Conservation (phyloP, 2,113 vertebrate genomes). For the Sciurus niger region DNA sequence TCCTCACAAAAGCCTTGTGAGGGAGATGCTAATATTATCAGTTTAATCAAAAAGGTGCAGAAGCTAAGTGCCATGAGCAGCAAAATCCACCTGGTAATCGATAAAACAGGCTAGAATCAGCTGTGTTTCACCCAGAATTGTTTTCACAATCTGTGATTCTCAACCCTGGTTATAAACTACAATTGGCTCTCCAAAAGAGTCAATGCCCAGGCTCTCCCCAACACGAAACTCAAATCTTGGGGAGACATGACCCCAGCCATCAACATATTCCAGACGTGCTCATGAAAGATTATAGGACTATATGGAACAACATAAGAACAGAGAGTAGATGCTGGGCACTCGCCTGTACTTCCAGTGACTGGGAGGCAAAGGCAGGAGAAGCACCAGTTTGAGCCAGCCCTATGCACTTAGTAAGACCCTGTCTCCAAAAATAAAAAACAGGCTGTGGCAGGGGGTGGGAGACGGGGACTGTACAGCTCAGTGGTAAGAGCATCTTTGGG, state of each 20-base stretch:
- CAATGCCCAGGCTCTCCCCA: not conserved
- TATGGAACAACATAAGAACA: not conserved
- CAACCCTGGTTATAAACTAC: not conserved
- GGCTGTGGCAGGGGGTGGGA: too few relatives aligned
- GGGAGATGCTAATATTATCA: not conserved
- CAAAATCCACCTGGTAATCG: not conserved
- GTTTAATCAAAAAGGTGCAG: conserved; percentile 40
- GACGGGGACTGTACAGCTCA: too few relatives aligned
- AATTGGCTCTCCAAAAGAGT: conserved; percentile 18
- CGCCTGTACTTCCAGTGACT: too few relatives aligned
- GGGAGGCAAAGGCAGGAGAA: too few relatives aligned
- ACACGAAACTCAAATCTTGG: conserved; percentile 29
- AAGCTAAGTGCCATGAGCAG: not conserved
- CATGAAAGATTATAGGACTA: conserved; percentile 1
- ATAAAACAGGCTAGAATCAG: not conserved
- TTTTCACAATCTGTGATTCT: not conserved
- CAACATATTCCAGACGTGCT: not conserved
- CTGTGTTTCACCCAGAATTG: not conserved
- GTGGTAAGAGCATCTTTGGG: too few relatives aligned
- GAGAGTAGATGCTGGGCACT: too few relatives aligned
- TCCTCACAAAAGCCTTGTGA: conserved; percentile 1
- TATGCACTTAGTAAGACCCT: too few relatives aligned
- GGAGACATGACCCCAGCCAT: not conserved
- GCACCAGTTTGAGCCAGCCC: too few relatives aligned
- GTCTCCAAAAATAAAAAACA: too few relatives aligned